Evolutionary conservation across 2,797 vertebrate species (phyloP).

Genomic region (Ctenopoma kingsleyae): DNA sequence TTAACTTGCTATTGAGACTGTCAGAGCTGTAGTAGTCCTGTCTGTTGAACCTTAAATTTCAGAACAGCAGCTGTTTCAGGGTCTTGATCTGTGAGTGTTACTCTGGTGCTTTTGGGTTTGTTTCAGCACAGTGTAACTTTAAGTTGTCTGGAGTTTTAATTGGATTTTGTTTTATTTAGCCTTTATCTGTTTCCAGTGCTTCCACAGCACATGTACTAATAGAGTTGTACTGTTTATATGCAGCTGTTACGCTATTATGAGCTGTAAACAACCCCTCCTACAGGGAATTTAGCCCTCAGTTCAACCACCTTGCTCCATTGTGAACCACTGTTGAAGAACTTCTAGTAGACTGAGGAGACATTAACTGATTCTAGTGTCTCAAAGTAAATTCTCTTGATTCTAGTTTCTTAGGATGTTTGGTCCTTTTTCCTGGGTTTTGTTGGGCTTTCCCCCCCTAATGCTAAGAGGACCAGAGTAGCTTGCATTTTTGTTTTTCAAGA

Average conservation of each 20-base stretch:
- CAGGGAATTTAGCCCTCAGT: slow-evolving; percentile 39
- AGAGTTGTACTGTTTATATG: slow-evolving; percentile 19
- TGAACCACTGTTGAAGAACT: slow-evolving; percentile 35
- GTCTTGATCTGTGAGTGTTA: slow-evolving; percentile 16
- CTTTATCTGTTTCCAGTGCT: slow-evolving; percentile 17
- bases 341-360: slow-evolving; percentile 3
- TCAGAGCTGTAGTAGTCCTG: not conserved
- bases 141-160: slow-evolving; percentile 18
- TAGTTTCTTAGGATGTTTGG: slow-evolving; percentile 1
- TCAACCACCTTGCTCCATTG: slow-evolving; percentile 50
- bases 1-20: not conserved
- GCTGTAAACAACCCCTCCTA: slow-evolving; percentile 21
- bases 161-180: slow-evolving; percentile 38
- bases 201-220: slow-evolving; percentile 7
- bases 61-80: slow-evolving; percentile 32
- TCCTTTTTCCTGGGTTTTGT: slow-evolving; percentile 2
- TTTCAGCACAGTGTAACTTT: slow-evolving; percentile 21
- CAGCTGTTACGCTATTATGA: slow-evolving; percentile 47
- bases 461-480: slow-evolving; percentile 2
- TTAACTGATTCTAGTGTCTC: slow-evolving; percentile 21
- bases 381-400: slow-evolving; percentile 7
- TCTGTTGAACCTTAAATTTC: slow-evolving; percentile 19
- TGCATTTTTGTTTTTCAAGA: slow-evolving; percentile 21
- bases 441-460: not conserved
- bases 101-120: slow-evolving; percentile 35